Evolutionary conservation across 2,888 invertebrate genomes (phyloP), one percentile per base, ranked within the genome.

Genomic region (Nomada hirtipes): DNA sequence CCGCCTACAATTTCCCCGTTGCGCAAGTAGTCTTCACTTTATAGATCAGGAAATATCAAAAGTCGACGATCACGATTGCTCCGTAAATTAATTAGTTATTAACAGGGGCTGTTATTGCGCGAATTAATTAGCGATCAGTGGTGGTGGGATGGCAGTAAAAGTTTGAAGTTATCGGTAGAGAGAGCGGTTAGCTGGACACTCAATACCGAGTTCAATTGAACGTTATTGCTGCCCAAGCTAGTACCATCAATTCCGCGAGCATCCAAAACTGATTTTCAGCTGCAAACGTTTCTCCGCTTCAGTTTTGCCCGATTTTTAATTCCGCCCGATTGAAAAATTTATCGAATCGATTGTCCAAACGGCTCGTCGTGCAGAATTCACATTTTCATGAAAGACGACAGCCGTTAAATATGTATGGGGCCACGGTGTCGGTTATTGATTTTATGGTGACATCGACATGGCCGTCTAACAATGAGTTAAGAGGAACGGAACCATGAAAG

Each of bases 361-460:
- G 57, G 11, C 20, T 2, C 18, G 42, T 2, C 60, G 26, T 53
- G 50, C 44, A 1, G 57, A 50, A 68, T n/a, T 26, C n/a, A 4
- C 20, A 50, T 36, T 53, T 29, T 42, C 13, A 13, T 29, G 65
- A 15, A 23, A 47, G 1, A 9, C 60, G 29, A 52, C 20, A 76
- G 64, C 36, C 52, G 64, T 42, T 76, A 82, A 87, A 79, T 80
- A 80, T 80, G 76, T 79, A 85, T 84, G 81, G 77, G 74, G 74
- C 76, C 55, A 78, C 77, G 60, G 74, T 79, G 78, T 80, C 70
- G 77, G 61, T 72, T 88, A 88, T 85, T 85, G 79, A 88, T 88
- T 88, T 88, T 82, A 88, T 78, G 72, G 76, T 84, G 78, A 72
- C 78, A 86, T 77, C 84, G 77, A 84, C 76, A 72, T 79, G 73